These are phyloP conservation scores for Myotis brandtii DNA, from an alignment of 2,113 vertebrate species.

Conservation along the genomic window DNA sequence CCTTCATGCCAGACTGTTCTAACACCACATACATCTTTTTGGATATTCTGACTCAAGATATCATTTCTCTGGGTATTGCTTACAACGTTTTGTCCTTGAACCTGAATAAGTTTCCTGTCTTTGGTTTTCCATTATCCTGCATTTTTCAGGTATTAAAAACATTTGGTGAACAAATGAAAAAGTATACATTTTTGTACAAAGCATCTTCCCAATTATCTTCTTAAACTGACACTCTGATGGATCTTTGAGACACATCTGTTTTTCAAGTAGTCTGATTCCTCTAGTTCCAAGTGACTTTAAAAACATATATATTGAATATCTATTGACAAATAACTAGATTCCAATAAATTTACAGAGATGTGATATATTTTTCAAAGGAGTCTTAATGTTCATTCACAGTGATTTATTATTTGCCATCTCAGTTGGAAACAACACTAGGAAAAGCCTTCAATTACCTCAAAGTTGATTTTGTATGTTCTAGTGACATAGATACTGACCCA, in stretches of 20 bases:
- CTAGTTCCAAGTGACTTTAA: conserved; percentile 46
- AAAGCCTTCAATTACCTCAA: conserved; percentile 30
- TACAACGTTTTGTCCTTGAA: background rate
- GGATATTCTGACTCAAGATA: conserved; percentile 39
- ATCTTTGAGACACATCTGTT: background rate
- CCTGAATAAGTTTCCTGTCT: conserved; percentile 14
- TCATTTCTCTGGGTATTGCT: conserved; percentile 14
- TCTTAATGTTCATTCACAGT: background rate
- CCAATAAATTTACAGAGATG: conserved; percentile 15
- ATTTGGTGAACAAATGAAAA: conserved; percentile 53
- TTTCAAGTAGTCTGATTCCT: conserved; percentile 20
- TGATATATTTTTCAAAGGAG: background rate
- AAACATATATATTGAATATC: background rate
- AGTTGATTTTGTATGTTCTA: conserved; percentile 21
- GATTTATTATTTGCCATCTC: conserved; percentile 31
- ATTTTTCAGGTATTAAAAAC: conserved; percentile 32
- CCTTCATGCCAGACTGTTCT: conserved; percentile 4
- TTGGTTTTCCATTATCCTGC: conserved; percentile 16
- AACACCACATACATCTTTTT: conserved; percentile 23
- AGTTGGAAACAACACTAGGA: background rate
- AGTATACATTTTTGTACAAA: conserved; percentile 34
- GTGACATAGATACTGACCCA: background rate
- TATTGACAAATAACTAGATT: conserved; percentile 32
- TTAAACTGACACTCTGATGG: background rate
- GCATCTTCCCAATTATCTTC: conserved; percentile 29